Percentiles rank a stretch among this genome's conserved stretches.
Evolutionary conservation across 2,113 vertebrate species (phyloP).

Genomic region (Microtus pennsylvanicus): DNA sequence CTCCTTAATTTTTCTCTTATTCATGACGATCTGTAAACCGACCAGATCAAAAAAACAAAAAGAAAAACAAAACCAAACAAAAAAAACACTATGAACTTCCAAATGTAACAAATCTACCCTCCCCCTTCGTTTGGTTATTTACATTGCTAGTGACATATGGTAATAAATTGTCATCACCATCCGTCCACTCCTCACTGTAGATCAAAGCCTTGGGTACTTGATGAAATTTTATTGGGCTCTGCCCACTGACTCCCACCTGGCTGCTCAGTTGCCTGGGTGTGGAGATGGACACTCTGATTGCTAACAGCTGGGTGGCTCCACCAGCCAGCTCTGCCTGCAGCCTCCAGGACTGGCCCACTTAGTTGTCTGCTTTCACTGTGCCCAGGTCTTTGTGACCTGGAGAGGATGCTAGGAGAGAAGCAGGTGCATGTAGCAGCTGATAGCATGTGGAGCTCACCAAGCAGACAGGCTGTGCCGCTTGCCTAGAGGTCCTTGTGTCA

Average conservation of each 20-base stretch:
- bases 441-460: neutral
- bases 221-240: slow-evolving; percentile 71
- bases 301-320: neutral
- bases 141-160: slow-evolving; percentile 42
- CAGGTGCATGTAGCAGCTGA: neutral
- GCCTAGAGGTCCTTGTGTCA: neutral
- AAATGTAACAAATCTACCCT: neutral
- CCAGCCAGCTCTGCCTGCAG: neutral
- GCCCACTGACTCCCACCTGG: slow-evolving; percentile 56
- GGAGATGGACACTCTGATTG: neutral
- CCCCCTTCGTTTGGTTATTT: slow-evolving; percentile 58
- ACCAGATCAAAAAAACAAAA: neutral
- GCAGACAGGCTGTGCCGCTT: neutral
- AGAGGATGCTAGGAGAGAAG: neutral
- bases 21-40: slow-evolving; percentile 16
- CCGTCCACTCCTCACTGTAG: slow-evolving; percentile 63
- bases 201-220: slow-evolving; percentile 72
- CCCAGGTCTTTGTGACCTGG: accelerated
- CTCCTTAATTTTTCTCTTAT: slow-evolving; percentile 56
- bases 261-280: neutral
- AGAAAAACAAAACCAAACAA: neutral
- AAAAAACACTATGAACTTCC: slow-evolving; percentile 54
- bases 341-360: neutral
- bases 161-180: slow-evolving; percentile 67
- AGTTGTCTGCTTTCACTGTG: neutral